Percentiles rank a stretch among this genome's conserved stretches.
These are phyloP conservation scores for Acanthochromis polyacanthus DNA, from an alignment of 2,113 vertebrate species.

Conservation along the genomic window DNA sequence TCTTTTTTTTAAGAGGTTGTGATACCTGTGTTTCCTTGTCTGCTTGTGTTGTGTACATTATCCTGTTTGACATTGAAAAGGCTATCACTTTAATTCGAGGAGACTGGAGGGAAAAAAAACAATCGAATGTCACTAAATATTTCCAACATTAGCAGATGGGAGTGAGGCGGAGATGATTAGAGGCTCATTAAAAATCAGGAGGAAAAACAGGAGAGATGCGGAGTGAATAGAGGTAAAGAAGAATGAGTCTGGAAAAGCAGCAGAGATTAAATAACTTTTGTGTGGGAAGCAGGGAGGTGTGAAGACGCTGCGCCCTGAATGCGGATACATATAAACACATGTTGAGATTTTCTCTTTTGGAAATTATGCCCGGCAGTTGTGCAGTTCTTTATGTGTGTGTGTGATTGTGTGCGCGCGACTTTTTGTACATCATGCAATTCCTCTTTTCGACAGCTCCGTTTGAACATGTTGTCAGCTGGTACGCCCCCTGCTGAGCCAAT, in stretches of 20 bases:
- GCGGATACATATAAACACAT: slow-evolving; percentile 2
- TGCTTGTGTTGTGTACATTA: neutral
- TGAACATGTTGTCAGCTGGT: slow-evolving; percentile 70
- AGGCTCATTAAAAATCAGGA: neutral
- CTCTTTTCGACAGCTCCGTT: slow-evolving; percentile 60
- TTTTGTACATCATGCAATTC: slow-evolving; percentile 61
- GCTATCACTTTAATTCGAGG: neutral
- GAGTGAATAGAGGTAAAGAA: neutral
- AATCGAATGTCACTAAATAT: neutral
- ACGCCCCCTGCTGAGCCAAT: slow-evolving; percentile 71
- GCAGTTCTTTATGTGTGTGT: slow-evolving; percentile 33
- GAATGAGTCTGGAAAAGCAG: neutral
- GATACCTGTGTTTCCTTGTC: too few relatives aligned
- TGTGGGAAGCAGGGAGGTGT: slow-evolving; percentile 5
- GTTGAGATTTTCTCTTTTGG: neutral
- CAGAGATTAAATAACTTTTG: neutral
- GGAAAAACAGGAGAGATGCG: neutral
- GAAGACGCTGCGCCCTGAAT: slow-evolving; percentile 12
- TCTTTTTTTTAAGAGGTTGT: neutral
- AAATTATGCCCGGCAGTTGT: slow-evolving; percentile 12
- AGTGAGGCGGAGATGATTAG: neutral
- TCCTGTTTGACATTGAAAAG: neutral
- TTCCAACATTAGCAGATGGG: neutral
- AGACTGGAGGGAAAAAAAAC: neutral
- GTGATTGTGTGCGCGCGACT: slow-evolving; percentile 7